Conservation (phyloP, 2,888 invertebrate genomes). For the Zonitis immaculata region DNA sequence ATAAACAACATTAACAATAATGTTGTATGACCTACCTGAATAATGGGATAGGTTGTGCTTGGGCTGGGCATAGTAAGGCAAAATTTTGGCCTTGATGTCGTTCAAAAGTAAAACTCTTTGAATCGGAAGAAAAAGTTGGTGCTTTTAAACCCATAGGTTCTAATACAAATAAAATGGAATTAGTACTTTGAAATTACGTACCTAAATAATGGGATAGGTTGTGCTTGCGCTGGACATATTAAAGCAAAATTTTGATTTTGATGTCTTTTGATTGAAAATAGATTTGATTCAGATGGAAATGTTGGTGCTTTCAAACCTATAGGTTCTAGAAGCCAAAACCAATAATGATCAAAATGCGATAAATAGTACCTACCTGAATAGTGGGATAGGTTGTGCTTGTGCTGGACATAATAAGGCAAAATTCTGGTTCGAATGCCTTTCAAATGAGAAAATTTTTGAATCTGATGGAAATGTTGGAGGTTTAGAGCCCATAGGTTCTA, state of each 20-base stretch:
- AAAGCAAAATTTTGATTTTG: constrained; percentile 61
- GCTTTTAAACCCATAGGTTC: constrained; percentile 55
- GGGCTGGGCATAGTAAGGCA: constrained; percentile 57
- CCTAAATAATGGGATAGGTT: constrained; percentile 62
- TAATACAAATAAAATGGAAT: constrained; percentile 27
- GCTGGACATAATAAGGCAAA: constrained; percentile 53
- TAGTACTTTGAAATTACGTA: constrained; percentile 44
- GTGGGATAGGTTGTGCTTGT: constrained; percentile 62
- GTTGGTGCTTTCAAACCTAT: constrained; percentile 54
- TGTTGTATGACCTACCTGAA: constrained; percentile 58
- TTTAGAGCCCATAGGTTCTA: constrained; percentile 52
- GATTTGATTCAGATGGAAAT: constrained; percentile 48
- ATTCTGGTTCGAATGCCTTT: constrained; percentile 34
- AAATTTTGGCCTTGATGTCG: constrained; percentile 48
- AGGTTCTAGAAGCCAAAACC: constrained; percentile 47
- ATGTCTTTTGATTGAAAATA: constrained; percentile 48
- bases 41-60: constrained; percentile 64
- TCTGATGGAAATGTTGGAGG: constrained; percentile 48
- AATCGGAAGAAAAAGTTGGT: constrained; percentile 48
- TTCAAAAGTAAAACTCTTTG: constrained; percentile 50
- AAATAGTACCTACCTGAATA: constrained; percentile 38
- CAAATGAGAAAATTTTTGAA: constrained; percentile 36
- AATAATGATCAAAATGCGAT: not conserved
- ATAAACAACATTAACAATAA: constrained; percentile 37
- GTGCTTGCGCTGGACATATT: constrained; percentile 74